Base-by-base conservation (phyloP, 2,113 vertebrate species). In the Gorsachius goisagi region DNA sequence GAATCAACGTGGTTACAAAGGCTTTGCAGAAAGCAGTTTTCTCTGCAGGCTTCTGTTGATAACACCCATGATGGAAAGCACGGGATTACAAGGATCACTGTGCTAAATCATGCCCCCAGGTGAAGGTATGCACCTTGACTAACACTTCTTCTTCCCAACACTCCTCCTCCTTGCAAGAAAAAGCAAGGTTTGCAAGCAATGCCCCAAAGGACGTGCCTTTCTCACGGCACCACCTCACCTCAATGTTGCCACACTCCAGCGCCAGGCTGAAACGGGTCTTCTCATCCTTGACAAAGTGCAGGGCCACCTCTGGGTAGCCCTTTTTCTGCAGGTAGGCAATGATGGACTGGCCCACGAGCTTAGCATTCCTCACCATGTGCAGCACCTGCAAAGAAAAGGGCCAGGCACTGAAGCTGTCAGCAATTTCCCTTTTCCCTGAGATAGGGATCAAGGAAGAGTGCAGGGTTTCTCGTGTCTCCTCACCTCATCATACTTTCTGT, bases 321-420 rank as follows among this genome's bases (percentile, higher is more conserved):
- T 99, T 99, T 95, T 99, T 99, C 98, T 99, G 99, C 88, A 99
- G 98, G 97, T 99, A 99, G 9, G 99, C 99, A 16, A 99, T 99
- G 97, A 99, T 99, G 44, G 99, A 99, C 98, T 99, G 99, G 15
- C 99, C 99, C 37, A 99, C 99, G 9, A 99, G 98, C 93, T 99
- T 99, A 53, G 99, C 99, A 2, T 99, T 99, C 60, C 99, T 98
- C 83, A 99, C 99, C 99, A 99, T 99, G 97, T 99, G 99, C 60
- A 99, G 98, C 24, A 99, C 99, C 99, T 99, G 96, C 35, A 60
- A 27, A 33, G 81, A 27, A 68, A 64, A 47, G 47, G 15, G 66
- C 27, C 22, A 13, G 18, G 4, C 68, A 30, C 4, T 39, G 52
- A 62, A 60, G 50, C 12, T 32, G 15, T 15, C 44, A 50, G 5